These are phyloP conservation scores for Pammene aurita DNA, from an alignment of 2,888 invertebrate genomes.

Conservation along the genomic window DNA sequence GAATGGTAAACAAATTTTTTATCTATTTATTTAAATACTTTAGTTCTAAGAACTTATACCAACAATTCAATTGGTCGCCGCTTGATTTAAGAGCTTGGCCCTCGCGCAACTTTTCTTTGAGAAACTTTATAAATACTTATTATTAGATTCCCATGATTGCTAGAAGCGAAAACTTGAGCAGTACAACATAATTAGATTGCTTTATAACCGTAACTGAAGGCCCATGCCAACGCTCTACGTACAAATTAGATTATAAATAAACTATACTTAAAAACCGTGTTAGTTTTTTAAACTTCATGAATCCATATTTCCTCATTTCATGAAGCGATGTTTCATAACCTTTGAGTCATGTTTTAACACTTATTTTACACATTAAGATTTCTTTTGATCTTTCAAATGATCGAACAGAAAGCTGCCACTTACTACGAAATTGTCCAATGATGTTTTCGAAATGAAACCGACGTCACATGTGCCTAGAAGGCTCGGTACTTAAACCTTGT, in stretches of 20 bases:
- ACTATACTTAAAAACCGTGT: conserved; percentile 21
- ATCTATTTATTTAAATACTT: conserved; percentile 56
- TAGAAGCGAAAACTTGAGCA: conserved; percentile 48
- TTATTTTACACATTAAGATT: not conserved
- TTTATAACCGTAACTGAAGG: conserved; percentile 33
- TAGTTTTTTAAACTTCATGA: not conserved
- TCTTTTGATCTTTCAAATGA: not conserved
- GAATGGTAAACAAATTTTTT: conserved; percentile 66
- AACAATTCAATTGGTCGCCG: conserved; percentile 48
- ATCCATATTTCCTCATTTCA: conserved; percentile 5
- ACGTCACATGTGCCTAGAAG: not conserved
- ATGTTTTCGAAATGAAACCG: not conserved
- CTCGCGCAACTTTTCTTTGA: conserved; percentile 47
- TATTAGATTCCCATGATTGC: conserved; percentile 40
- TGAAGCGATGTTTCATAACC: not conserved
- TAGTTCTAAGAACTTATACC: conserved; percentile 69
- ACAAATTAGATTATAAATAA: conserved; percentile 19
- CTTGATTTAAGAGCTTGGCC: conserved; percentile 58
- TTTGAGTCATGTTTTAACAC: not conserved
- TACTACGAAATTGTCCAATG: not conserved
- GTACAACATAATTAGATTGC: conserved; percentile 44
- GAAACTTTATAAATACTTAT: conserved; percentile 45
- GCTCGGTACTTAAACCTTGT: not conserved
- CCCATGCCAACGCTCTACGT: conserved; percentile 10
- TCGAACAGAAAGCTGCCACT: conserved; percentile 18